Evolutionary conservation across 2,113 vertebrate species (phyloP).

Genomic region (Alces alces): DNA sequence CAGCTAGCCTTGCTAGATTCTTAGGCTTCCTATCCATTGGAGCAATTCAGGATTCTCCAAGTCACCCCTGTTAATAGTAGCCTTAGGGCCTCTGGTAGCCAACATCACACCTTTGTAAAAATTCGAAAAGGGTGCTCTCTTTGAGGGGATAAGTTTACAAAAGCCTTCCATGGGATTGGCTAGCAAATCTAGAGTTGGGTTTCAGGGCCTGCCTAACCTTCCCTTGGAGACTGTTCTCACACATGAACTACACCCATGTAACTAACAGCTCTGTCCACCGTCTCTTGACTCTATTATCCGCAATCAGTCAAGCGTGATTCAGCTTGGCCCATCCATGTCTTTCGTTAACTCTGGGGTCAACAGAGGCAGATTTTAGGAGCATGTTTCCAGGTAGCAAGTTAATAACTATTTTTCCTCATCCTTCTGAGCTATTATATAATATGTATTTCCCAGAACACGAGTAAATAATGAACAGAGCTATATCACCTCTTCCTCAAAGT

Average conservation of each 20-base stretch:
- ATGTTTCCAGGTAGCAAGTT: background rate
- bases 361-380: background rate
- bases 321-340: background rate
- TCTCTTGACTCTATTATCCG: background rate
- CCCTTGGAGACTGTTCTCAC: background rate
- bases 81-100: background rate
- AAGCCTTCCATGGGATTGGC: background rate
- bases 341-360: background rate
- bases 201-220: background rate
- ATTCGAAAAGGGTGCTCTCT: background rate
- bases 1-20: background rate
- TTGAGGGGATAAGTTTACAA: background rate
- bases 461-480: background rate
- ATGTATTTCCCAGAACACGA: background rate
- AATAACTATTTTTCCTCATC: background rate
- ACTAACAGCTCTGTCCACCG: fast-evolving
- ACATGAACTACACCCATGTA: background rate
- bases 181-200: background rate
- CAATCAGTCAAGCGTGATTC: background rate
- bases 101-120: background rate
- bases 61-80: background rate
- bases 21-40: background rate
- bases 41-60: background rate
- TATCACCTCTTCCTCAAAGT: background rate
- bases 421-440: background rate